Base-by-base conservation (phyloP, 2,888 invertebrate species). In the Cheilosia soror region DNA sequence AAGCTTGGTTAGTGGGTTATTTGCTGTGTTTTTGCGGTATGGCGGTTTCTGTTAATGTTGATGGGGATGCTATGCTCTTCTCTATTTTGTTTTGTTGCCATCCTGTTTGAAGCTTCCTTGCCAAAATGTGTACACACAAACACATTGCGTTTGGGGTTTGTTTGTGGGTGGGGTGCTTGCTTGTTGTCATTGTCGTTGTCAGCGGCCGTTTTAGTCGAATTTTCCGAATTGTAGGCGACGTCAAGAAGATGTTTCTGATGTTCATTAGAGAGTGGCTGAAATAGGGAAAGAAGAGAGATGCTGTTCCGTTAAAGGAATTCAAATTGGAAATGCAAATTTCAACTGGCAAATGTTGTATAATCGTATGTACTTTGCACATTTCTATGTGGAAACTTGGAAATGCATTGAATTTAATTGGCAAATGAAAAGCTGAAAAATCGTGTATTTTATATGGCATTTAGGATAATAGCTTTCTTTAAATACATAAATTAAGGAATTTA, bases 1-100 rank as follows among this genome's bases (percentile, higher is more conserved):
- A 81, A 63, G 81, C 85, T 85, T 81, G 79, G 84, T 83, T 84
- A 75, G 81, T 85, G 81, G 85, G 81, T 85, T 85, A 85, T 85
- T 80, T 85, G 72, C 85, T 85, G 76, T 85, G 85, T 85, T 85
- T 85, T 85, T 81, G 81, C 81, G 85, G 85, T 81, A 68, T 85
- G 47, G 85, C 76, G 85, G 85, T 85, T 85, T 85, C 81, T 85
- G 85, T 81, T 85, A 85, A 85, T 81, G 81, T 77, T 85, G 85
- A 81, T 85, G 81, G 77, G 76, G 85, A 85, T 81, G 81, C 85
- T 81, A 72, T 77, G 51, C 76, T 60, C 66, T 81, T 71, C 57
- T 76, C 62, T 85, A 55, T 85, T 72, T 44, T 71, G 76, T 76
- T 85, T 81, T 77, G 81, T 77, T 81, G 72, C 29, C 63, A 81